Conservation (phyloP, 2,797 vertebrate species). For the Allobates femoralis region DNA sequence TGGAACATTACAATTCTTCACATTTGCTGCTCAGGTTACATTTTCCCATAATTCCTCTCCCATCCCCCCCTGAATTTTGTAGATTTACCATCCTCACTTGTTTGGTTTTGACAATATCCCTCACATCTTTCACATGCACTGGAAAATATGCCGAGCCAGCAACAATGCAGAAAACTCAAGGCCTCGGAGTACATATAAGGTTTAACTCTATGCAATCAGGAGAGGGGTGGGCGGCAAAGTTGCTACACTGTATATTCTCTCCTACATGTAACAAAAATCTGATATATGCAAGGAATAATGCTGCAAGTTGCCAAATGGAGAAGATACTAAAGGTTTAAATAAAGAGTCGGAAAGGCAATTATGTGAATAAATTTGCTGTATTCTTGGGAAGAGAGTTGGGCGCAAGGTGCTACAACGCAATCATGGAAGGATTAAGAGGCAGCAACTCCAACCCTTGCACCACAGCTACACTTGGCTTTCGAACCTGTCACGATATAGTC, state of each 20-base stretch:
- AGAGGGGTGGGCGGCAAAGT: no score
- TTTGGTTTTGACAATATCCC: not conserved
- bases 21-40: not conserved
- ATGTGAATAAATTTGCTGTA: not conserved
- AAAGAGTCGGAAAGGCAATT: not conserved
- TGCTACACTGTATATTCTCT: not conserved
- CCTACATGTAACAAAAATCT: not conserved
- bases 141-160: constrained; percentile 12
- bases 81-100: constrained; percentile 33
- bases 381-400: no score
- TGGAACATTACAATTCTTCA: not conserved
- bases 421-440: constrained; percentile 17
- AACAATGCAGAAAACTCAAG: constrained; percentile 12
- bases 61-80: not conserved
- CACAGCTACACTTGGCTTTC: not conserved
- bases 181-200: not conserved
- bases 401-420: no score
- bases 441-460: not conserved
- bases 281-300: not conserved
- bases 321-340: not conserved
- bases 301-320: not conserved
- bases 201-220: not conserved
- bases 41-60: not conserved
- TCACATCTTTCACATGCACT: constrained; percentile 22
- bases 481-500: no score